A percentile compares a stretch with the other conserved stretches of the same genome.
phyloP scores from a whole-genome alignment of 2,888 invertebrate genomes.

The Eumacrocentrus americanus region DNA sequence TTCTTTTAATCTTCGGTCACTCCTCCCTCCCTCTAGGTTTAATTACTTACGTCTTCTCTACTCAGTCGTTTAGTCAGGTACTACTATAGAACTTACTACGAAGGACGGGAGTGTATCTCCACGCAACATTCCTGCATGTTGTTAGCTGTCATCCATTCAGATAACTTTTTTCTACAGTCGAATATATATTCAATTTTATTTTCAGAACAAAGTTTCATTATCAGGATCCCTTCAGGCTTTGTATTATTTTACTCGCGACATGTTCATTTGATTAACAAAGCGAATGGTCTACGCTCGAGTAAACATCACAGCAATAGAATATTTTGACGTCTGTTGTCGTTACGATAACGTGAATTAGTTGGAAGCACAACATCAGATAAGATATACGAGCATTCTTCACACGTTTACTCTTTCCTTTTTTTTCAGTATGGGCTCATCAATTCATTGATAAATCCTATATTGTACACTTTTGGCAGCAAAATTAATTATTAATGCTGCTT shows the following conservation, averaged over 20 bases:
- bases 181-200: background rate
- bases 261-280: background rate
- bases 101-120: background rate
- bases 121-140: slow-evolving; percentile 6
- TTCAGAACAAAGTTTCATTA: background rate
- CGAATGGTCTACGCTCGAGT: background rate
- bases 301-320: slow-evolving; percentile 10
- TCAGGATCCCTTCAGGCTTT: background rate
- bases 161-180: background rate
- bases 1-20: slow-evolving; percentile 1
- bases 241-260: background rate
- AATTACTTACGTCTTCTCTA: background rate
- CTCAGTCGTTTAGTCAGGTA: background rate
- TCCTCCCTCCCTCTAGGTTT: background rate
- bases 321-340: background rate
- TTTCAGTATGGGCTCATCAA: no score
- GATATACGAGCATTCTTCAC: background rate
- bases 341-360: background rate
- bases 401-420: background rate
- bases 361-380: slow-evolving; percentile 2
- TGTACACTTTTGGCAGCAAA: background rate
- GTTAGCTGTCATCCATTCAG: slow-evolving; percentile 1
- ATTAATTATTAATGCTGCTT: background rate
- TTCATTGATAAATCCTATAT: no score
- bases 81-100: background rate